A percentile compares a stretch with the other conserved stretches of the same genome.
These are phyloP conservation scores for Plemyria rubiginata DNA, from an alignment of 2,888 invertebrate genomes.

Conservation along the genomic window DNA sequence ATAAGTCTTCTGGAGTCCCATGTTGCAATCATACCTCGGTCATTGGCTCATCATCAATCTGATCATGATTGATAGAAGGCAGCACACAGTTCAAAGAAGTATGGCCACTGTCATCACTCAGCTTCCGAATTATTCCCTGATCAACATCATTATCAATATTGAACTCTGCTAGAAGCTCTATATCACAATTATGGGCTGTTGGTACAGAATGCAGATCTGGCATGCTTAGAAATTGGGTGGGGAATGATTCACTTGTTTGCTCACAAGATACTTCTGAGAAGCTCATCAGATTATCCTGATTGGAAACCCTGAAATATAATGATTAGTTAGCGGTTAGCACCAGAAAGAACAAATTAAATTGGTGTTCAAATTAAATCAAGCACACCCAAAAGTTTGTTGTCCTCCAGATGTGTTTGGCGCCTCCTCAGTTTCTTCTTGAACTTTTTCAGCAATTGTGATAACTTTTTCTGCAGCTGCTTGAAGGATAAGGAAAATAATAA, in stretches of 20 bases:
- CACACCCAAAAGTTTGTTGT: slow-evolving; percentile 35
- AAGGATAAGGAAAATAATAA: slow-evolving; percentile 43
- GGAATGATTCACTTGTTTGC: slow-evolving; percentile 61
- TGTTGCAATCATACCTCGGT: slow-evolving; percentile 58
- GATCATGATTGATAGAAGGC: slow-evolving; percentile 72
- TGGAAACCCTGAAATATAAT: slow-evolving; percentile 53
- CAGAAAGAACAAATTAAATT: not conserved
- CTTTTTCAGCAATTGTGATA: slow-evolving; percentile 6
- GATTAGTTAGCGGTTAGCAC: slow-evolving; percentile 1
- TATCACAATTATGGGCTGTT: slow-evolving; percentile 54
- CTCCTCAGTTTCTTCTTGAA: slow-evolving; percentile 9
- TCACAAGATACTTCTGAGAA: slow-evolving; percentile 64
- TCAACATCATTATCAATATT: slow-evolving; percentile 68
- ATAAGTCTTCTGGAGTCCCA: not conserved
- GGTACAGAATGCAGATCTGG: slow-evolving; percentile 69
- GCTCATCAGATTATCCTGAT: slow-evolving; percentile 59
- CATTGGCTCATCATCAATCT: slow-evolving; percentile 70
- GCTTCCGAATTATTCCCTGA: slow-evolving; percentile 57
- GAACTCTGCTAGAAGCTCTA: slow-evolving; percentile 72
- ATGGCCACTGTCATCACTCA: slow-evolving; percentile 54
- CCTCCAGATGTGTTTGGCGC: slow-evolving; percentile 14
- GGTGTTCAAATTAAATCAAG: not conserved
- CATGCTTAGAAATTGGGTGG: slow-evolving; percentile 70
- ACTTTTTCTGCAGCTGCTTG: slow-evolving; percentile 28
- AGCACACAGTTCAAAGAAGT: slow-evolving; percentile 75